Conservation (phyloP, 1,140 invertebrate species). For the Drosophila subpulchrella region DNA sequence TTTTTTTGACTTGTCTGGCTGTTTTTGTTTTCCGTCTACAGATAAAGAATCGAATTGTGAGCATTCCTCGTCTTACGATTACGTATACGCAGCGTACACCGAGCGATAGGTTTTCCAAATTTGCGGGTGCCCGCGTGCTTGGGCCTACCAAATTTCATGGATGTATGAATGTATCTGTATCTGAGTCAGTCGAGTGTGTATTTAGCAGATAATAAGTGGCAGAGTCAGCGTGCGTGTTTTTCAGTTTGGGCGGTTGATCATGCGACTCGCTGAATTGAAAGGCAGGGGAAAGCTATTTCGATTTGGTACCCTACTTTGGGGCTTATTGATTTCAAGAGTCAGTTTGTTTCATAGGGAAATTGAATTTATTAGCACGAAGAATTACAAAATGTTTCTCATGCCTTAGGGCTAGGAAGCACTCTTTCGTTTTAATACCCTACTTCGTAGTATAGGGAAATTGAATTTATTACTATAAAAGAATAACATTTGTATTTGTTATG, state of each 20-base stretch:
- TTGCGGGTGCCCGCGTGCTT: conserved; percentile 26
- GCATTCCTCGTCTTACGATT: conserved; percentile 35
- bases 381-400: too few species aligned
- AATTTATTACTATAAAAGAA: too few species aligned
- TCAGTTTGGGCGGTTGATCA: conserved; percentile 22
- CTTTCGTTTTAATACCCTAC: conserved; percentile 9
- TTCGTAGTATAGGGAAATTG: not conserved
- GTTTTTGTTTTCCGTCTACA: conserved; percentile 39
- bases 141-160: conserved; percentile 6
- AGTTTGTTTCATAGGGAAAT: not conserved
- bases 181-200: conserved; percentile 26
- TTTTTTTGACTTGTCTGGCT: conserved; percentile 18
- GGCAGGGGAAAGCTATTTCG: conserved; percentile 15
- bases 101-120: conserved; percentile 3
- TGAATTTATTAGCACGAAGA: too few species aligned
- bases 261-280: conserved; percentile 32
- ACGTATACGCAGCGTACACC: conserved; percentile 47
- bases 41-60: conserved; percentile 50
- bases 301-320: conserved; percentile 1
- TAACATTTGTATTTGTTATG: too few species aligned
- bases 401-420: not conserved
- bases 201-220: conserved; percentile 41
- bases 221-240: conserved; percentile 33
- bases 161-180: not conserved
- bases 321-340: not conserved